A percentile compares a stretch with the other conserved stretches of the same genome.
Evolutionary conservation across 2,797 vertebrate genomes (phyloP).

Genomic region (Neosilurus hyrtlii): DNA sequence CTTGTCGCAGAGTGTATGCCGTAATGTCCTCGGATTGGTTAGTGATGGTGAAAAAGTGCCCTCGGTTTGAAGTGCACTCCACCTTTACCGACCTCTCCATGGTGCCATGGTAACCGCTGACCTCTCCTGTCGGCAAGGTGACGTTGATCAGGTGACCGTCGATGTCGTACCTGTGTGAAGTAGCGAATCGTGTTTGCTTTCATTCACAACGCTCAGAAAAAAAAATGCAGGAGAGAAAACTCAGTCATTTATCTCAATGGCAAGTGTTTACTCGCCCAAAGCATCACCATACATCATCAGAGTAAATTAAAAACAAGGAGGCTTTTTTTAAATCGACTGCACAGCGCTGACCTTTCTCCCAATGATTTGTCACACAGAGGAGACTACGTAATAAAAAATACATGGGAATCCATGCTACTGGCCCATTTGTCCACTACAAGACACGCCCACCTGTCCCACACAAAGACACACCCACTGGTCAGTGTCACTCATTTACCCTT

Average conservation of each 20-base stretch:
- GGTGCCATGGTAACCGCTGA: slow-evolving; percentile 82
- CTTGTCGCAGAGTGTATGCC: slow-evolving; percentile 48
- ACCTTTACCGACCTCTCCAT: slow-evolving; percentile 80
- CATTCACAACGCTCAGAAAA: not conserved
- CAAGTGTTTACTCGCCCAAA: not conserved
- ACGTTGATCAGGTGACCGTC: slow-evolving; percentile 85
- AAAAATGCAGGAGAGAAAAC: not conserved
- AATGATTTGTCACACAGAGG: not conserved
- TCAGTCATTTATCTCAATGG: not conserved
- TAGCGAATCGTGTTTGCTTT: not conserved
- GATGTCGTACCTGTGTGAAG: slow-evolving; percentile 74
- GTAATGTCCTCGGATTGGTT: slow-evolving; percentile 46
- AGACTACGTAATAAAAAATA: not conserved
- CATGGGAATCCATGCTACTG: not conserved
- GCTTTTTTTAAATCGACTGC: not conserved
- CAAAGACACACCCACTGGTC: not conserved
- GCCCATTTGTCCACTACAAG: not conserved
- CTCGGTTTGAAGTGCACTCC: slow-evolving; percentile 68
- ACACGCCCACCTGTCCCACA: not conserved
- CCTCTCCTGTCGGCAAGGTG: slow-evolving; percentile 84
- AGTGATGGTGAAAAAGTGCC: slow-evolving; percentile 53
- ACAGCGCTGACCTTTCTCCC: not conserved
- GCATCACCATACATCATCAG: not conserved
- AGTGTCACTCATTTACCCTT: not conserved
- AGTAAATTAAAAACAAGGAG: not conserved